A percentile compares a stretch with the other conserved stretches of the same genome.
Conservation (phyloP, 2,797 vertebrate genomes). For the Toxotes lorentzi region DNA sequence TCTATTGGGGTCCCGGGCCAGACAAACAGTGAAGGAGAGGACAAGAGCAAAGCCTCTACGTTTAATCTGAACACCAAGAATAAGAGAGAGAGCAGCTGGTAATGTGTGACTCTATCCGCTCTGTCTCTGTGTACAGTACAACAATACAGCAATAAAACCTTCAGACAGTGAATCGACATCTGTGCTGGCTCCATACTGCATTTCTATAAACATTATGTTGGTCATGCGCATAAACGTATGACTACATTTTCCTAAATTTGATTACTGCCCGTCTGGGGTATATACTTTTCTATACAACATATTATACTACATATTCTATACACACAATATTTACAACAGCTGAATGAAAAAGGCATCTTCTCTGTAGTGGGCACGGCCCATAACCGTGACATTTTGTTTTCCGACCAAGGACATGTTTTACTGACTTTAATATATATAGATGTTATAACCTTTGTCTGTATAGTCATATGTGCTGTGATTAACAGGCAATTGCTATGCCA, state of each 20-base stretch:
- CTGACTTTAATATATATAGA: no score
- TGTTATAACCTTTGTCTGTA: no score
- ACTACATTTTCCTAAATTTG: neutral
- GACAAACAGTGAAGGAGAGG: slow-evolving; percentile 52
- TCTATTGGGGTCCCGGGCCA: slow-evolving; percentile 23
- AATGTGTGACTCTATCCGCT: neutral
- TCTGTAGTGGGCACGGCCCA: no score
- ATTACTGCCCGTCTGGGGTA: no score
- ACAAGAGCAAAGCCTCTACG: slow-evolving; percentile 32
- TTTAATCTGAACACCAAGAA: slow-evolving; percentile 34
- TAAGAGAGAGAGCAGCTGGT: slow-evolving; percentile 15
- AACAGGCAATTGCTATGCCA: neutral
- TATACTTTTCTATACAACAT: no score
- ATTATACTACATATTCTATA: no score
- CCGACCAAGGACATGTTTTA: no score
- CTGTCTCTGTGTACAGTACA: neutral
- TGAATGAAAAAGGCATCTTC: no score
- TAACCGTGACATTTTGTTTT: no score
- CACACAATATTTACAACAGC: no score
- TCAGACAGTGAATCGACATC: neutral
- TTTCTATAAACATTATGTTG: neutral
- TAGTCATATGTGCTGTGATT: neutral
- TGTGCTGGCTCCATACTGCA: neutral
- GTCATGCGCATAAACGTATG: neutral
- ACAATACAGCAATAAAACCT: neutral